Evolutionary conservation across 2,888 invertebrate species (phyloP).

Genomic region (Argyresthia albistria): DNA sequence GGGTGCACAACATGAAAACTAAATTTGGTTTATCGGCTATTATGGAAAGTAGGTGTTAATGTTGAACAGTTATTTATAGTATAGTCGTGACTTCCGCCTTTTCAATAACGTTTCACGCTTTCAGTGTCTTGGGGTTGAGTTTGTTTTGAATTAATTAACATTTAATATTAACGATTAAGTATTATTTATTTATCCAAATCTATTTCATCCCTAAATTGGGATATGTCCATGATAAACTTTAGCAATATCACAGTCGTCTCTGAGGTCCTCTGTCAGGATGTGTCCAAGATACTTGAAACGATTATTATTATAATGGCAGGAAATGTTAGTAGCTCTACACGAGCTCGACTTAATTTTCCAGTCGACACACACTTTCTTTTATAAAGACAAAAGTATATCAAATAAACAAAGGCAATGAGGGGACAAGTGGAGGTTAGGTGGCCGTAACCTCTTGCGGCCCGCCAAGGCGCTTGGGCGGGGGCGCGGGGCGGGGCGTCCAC

Average conservation of each 20-base stretch:
- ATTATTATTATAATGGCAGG: too few relatives aligned
- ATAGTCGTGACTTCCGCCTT: conserved; percentile 58
- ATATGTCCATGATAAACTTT: too few relatives aligned
- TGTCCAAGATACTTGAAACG: too few relatives aligned
- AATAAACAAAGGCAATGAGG: conserved; percentile 55
- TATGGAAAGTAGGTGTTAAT: conserved; percentile 72
- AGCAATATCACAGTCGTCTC: too few relatives aligned
- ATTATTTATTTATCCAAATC: too few relatives aligned
- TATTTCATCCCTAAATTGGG: too few relatives aligned
- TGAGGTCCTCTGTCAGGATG: too few relatives aligned
- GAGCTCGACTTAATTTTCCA: too few relatives aligned
- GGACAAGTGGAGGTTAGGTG: conserved; percentile 52
- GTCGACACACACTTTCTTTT: conserved; percentile 5
- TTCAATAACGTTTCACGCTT: conserved; percentile 35
- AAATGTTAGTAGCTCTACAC: too few relatives aligned
- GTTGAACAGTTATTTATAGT: conserved; percentile 62
- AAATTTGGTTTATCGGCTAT: conserved; percentile 73
- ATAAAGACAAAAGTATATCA: conserved; percentile 43
- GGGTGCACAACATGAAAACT: conserved; percentile 71
- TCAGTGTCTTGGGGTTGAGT: conserved; percentile 7
- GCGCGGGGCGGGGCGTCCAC: conserved; percentile 25
- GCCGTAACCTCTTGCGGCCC: conserved; percentile 43
- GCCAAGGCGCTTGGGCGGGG: conserved; percentile 13
- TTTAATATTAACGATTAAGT: too few relatives aligned
- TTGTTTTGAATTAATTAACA: background rate